A percentile compares a stretch with the other conserved stretches of the same genome.
Conservation (phyloP, 2,113 vertebrate species). For the Oreochromis tanganicae region DNA sequence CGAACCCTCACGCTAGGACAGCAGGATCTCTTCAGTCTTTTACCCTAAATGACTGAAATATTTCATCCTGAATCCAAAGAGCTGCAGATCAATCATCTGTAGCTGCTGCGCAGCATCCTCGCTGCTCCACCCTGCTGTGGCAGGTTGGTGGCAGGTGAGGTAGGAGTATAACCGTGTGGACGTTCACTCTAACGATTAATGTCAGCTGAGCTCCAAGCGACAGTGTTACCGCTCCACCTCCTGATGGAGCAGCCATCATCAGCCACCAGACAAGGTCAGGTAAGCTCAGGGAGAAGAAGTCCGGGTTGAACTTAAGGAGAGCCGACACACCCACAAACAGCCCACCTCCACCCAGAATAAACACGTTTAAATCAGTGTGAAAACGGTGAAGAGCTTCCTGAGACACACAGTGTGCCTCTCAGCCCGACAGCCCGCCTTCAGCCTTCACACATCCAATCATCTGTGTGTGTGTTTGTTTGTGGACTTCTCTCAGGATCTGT, state of each 20-base stretch:
- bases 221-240: constrained; percentile 7
- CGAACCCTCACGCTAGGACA: background rate
- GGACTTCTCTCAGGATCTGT: background rate
- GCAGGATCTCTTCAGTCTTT: background rate
- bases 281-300: background rate
- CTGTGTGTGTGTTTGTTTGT: background rate
- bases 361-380: constrained; percentile 2
- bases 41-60: background rate
- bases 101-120: background rate
- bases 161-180: background rate
- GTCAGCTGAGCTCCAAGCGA: constrained; percentile 25
- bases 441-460: background rate
- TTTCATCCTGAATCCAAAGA: background rate
- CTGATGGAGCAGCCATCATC: background rate
- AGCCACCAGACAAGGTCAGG: constrained; percentile 23
- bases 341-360: constrained; percentile 10
- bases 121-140: background rate
- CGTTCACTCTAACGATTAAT: constrained; percentile 27
- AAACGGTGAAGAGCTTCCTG: background rate
- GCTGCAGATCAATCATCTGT: background rate
- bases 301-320: background rate
- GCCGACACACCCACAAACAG: background rate
- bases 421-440: background rate
- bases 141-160: background rate
- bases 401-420: background rate